Percentiles rank a stretch among this genome's conserved stretches.
Evolutionary conservation across 2,888 invertebrate genomes (phyloP).

Genomic region (Apodemia hepburni): DNA sequence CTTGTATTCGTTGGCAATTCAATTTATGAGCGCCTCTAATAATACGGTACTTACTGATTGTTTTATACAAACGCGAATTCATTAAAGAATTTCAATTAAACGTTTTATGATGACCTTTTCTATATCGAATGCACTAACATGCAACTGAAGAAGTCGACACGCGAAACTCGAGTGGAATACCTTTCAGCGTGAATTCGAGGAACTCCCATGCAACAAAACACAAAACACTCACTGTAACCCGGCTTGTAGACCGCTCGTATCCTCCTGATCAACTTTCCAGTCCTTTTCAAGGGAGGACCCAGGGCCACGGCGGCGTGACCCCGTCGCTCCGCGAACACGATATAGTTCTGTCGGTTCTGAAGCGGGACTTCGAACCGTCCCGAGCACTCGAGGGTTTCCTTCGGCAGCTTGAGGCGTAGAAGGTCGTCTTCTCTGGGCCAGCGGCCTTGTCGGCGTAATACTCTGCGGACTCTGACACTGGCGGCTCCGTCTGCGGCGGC

Average conservation of each 20-base stretch:
- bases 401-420: conserved; percentile 55
- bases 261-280: conserved; percentile 63
- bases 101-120: conserved; percentile 10
- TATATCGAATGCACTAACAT: conserved; percentile 24
- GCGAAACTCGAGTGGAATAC: conserved; percentile 28
- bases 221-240: conserved; percentile 73
- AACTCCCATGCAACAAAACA: conserved; percentile 47
- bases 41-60: conserved; percentile 30
- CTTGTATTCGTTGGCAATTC: conserved; percentile 58
- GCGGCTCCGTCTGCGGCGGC: conserved; percentile 60
- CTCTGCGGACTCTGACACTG: conserved; percentile 65
- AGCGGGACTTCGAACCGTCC: conserved; percentile 73
- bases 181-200: conserved; percentile 31
- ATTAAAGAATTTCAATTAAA: conserved; percentile 1
- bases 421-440: conserved; percentile 65
- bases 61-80: conserved; percentile 18
- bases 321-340: conserved; percentile 71
- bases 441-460: conserved; percentile 63
- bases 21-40: conserved; percentile 48
- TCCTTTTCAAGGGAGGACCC: conserved; percentile 68
- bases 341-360: conserved; percentile 66
- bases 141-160: conserved; percentile 44
- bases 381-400: conserved; percentile 54
- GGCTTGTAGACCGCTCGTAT: conserved; percentile 72
- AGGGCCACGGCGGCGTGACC: conserved; percentile 70